Evolutionary conservation across 1,140 invertebrate species (phyloP).

Genomic region (Drosophila arizonae): DNA sequence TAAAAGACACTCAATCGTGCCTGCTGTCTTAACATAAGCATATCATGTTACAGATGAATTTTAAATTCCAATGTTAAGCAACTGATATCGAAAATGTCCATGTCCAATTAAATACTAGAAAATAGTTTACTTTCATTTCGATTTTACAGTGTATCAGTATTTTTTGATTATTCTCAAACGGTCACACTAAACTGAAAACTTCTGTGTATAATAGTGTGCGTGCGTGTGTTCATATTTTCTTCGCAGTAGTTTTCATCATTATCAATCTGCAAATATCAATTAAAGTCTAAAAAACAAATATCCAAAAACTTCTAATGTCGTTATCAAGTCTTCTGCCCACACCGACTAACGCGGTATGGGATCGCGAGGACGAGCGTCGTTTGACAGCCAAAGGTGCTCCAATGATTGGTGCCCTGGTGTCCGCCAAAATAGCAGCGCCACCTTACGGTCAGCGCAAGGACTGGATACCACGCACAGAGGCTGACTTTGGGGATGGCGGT

Average conservation of each 20-base stretch:
- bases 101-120: too few species aligned
- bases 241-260: slow-evolving; percentile 22
- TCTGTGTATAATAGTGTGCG: slow-evolving; percentile 12
- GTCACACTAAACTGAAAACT: slow-evolving; percentile 15
- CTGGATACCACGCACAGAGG: slow-evolving; percentile 94
- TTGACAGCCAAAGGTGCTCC: slow-evolving; percentile 85
- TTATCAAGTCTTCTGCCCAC: slow-evolving; percentile 89
- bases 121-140: neutral
- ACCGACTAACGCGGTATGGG: slow-evolving; percentile 92
- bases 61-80: too few species aligned
- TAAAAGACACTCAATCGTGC: too few species aligned
- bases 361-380: slow-evolving; percentile 93
- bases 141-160: neutral
- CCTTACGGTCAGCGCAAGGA: slow-evolving; percentile 97
- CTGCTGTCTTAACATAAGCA: too few species aligned
- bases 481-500: slow-evolving; percentile 97
- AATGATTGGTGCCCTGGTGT: slow-evolving; percentile 88
- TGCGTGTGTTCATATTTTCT: slow-evolving; percentile 22
- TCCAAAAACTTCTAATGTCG: slow-evolving; percentile 58
- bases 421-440: slow-evolving; percentile 93
- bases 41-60: too few species aligned
- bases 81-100: too few species aligned
- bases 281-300: neutral
- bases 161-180: neutral
- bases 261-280: slow-evolving; percentile 2